A percentile compares a stretch with the other conserved stretches of the same genome.
These are phyloP conservation scores for Chaetorhynchus papuensis DNA, from an alignment of 2,113 vertebrate genomes.

Conservation along the genomic window DNA sequence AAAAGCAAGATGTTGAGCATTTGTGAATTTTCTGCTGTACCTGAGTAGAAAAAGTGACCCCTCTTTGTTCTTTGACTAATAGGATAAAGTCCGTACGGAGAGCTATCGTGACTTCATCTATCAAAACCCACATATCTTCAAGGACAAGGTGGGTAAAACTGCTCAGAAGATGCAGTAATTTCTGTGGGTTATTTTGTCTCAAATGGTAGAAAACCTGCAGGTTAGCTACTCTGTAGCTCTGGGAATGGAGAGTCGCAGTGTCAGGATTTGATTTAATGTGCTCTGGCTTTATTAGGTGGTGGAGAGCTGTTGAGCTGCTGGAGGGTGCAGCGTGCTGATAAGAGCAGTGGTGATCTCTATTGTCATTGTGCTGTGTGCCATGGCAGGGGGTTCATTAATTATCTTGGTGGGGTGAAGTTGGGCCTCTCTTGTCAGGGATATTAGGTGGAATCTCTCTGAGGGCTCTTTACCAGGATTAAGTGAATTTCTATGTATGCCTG, in stretches of 20 bases:
- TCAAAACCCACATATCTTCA: conserved; percentile 87
- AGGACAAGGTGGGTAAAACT: conserved; percentile 85
- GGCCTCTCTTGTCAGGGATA: conserved; percentile 15
- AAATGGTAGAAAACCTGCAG: not conserved
- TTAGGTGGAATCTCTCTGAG: not conserved
- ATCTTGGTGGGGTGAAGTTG: conserved; percentile 44
- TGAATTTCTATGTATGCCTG: not conserved
- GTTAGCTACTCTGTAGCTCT: not conserved
- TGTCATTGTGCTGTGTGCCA: conserved; percentile 43
- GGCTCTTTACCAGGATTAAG: conserved; percentile 11
- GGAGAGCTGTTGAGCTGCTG: conserved; percentile 51
- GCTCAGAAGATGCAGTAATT: not conserved
- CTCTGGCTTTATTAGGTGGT: conserved; percentile 66
- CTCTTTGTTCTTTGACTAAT: not conserved
- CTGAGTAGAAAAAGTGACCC: not conserved
- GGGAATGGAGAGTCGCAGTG: not conserved
- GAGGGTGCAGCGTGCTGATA: conserved; percentile 80
- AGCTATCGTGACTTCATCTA: conserved; percentile 94
- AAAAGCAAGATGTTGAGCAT: not conserved
- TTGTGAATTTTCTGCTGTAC: not conserved
- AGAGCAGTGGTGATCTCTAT: conserved; percentile 61
- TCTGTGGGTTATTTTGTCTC: not conserved
- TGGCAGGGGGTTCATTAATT: conserved; percentile 74
- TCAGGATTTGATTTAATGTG: conserved; percentile 70
- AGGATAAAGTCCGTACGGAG: conserved; percentile 94